These are phyloP conservation scores for Motacilla tschutschensis DNA, from an alignment of 2,113 vertebrate species.

Conservation along the genomic window DNA sequence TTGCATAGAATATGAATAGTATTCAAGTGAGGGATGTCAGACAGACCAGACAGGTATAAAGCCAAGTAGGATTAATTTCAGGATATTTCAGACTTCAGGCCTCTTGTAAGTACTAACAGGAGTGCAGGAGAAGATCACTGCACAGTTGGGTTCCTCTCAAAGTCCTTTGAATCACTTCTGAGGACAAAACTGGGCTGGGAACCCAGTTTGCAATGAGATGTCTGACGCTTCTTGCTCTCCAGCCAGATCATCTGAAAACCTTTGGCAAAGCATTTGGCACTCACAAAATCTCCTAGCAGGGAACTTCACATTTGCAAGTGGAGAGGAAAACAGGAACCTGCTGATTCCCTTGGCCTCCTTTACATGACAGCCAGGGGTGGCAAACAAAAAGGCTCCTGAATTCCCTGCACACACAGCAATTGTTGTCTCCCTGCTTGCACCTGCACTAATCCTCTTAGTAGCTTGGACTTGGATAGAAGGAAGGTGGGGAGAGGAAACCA, in stretches of 20 bases:
- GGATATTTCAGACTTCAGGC: not conserved
- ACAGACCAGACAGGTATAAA: not conserved
- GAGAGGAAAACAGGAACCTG: slow-evolving; percentile 32
- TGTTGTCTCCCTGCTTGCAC: not conserved
- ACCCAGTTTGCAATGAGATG: slow-evolving; percentile 11
- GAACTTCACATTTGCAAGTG: slow-evolving; percentile 33
- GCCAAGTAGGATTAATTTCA: not conserved
- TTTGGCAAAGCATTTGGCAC: slow-evolving; percentile 41
- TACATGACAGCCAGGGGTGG: not conserved
- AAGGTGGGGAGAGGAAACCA: not conserved
- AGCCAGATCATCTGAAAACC: slow-evolving; percentile 48
- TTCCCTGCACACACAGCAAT: not conserved
- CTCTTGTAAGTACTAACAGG: not conserved
- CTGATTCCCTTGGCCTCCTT: slow-evolving; percentile 8
- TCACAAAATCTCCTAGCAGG: slow-evolving; percentile 2
- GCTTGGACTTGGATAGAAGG: not conserved
- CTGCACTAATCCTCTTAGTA: not conserved
- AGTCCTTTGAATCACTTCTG: slow-evolving; percentile 15
- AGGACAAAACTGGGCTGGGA: slow-evolving; percentile 28
- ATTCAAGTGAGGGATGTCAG: not conserved
- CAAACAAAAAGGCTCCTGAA: not conserved
- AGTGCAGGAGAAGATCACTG: not conserved
- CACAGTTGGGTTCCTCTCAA: not conserved
- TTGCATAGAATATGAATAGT: not conserved
- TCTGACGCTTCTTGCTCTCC: slow-evolving; percentile 50